These are phyloP conservation scores for Himalopsyche japonica DNA, from an alignment of 2,888 invertebrate genomes.

Conservation along the genomic window DNA sequence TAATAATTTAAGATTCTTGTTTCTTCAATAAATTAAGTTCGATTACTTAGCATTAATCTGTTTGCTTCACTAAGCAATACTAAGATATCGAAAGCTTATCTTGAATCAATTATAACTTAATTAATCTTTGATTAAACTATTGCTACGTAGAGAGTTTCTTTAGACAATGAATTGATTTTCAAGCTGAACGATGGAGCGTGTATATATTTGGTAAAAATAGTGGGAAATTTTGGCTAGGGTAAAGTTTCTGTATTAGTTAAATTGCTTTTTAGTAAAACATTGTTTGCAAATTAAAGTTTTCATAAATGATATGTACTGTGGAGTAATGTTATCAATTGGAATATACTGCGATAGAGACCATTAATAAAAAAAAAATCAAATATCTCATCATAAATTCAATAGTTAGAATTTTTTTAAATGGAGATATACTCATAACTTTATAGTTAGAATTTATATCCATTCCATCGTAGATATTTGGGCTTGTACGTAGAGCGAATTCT, in stretches of 20 bases:
- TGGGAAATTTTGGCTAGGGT: not conserved
- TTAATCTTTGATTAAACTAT: not conserved
- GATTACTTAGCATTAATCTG: not conserved
- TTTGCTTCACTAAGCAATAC: not conserved
- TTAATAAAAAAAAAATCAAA: no score
- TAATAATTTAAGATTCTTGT: not conserved
- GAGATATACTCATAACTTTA: no score
- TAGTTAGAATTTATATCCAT: no score
- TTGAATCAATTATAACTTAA: not conserved
- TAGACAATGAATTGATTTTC: not conserved
- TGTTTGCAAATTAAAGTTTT: not conserved
- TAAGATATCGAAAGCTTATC: not conserved
- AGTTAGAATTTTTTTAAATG: no score
- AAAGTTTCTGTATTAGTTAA: not conserved
- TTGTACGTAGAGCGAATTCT: no score
- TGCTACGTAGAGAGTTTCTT: not conserved
- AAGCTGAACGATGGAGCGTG: not conserved
- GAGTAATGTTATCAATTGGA: no score
- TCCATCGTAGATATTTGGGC: no score
- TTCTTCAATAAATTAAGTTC: not conserved
- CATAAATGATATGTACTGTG: no score
- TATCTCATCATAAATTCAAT: no score
- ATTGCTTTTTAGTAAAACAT: not conserved
- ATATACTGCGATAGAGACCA: no score
- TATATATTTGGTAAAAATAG: not conserved